Evolutionary conservation across 2,797 vertebrate genomes (phyloP).

Genomic region (Galaxias olidus): DNA sequence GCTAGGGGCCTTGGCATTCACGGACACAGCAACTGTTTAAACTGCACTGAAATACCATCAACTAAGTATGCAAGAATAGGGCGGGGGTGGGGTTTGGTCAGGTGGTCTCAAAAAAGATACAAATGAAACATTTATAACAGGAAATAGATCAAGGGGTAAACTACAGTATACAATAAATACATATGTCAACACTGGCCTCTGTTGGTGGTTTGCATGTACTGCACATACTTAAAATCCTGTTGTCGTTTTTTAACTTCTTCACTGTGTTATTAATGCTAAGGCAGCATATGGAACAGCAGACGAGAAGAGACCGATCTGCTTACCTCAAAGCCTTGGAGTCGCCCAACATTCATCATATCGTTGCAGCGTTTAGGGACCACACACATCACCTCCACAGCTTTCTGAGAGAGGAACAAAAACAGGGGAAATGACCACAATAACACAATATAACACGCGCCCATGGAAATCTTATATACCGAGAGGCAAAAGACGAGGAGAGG

Average conservation of each 20-base stretch:
- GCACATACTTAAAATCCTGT: background rate
- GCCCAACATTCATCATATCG: slow-evolving; percentile 99
- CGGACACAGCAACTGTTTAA: too few species aligned
- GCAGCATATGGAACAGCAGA: background rate
- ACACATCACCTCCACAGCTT: slow-evolving; percentile 98
- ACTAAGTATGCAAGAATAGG: too few species aligned
- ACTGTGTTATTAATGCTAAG: too few species aligned
- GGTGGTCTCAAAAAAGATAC: too few species aligned
- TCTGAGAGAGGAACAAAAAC: slow-evolving; percentile 69
- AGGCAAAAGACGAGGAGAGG: too few species aligned
- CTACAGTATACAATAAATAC: background rate
- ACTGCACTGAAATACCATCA: too few species aligned
- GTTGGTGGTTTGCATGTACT: slow-evolving; percentile 17
- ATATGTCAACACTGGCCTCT: slow-evolving; percentile 40
- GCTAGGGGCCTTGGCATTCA: too few species aligned
- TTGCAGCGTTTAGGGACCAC: slow-evolving; percentile 98
- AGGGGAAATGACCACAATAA: background rate
- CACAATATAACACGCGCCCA: background rate
- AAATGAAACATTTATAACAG: too few species aligned
- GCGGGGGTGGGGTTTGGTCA: too few species aligned
- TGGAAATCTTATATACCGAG: too few species aligned
- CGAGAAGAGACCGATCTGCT: slow-evolving; percentile 46
- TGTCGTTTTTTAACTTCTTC: too few species aligned
- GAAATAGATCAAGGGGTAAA: too few species aligned
- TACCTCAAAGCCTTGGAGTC: slow-evolving; percentile 98